Conservation (phyloP, 2,888 invertebrate genomes). For the Cheilosia impressa region DNA sequence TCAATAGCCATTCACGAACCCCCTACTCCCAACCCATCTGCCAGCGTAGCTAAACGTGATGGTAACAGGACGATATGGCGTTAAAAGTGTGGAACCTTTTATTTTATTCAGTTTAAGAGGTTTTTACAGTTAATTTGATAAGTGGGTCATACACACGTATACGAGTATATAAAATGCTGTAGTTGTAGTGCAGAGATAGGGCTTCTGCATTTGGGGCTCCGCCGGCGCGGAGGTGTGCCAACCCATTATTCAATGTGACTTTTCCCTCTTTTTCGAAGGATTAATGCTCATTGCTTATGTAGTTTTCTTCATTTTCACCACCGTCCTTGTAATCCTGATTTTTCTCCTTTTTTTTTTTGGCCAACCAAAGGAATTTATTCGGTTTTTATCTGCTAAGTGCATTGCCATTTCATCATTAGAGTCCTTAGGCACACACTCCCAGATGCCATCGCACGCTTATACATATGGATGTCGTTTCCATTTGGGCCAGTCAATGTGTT, state of each 20-base stretch:
- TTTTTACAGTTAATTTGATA: slow-evolving; percentile 70
- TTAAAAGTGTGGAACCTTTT: slow-evolving; percentile 61
- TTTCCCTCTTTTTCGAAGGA: slow-evolving; percentile 25
- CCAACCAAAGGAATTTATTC: slow-evolving; percentile 59
- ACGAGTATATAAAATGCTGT: neutral
- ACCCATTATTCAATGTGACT: slow-evolving; percentile 52
- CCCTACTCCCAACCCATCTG: neutral
- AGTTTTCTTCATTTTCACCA: slow-evolving; percentile 10
- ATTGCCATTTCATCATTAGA: slow-evolving; percentile 72
- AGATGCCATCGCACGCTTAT: slow-evolving; percentile 21
- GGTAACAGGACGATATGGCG: slow-evolving; percentile 41
- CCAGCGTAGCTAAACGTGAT: slow-evolving; percentile 38
- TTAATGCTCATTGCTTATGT: slow-evolving; percentile 46
- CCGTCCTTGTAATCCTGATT: slow-evolving; percentile 27
- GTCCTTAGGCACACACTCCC: slow-evolving; percentile 44
- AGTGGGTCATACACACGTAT: slow-evolving; percentile 66
- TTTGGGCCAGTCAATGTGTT: slow-evolving; percentile 23
- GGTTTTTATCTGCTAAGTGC: slow-evolving; percentile 70
- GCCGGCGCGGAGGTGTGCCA: slow-evolving; percentile 23
- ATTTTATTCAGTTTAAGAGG: slow-evolving; percentile 63
- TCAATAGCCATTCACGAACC: neutral
- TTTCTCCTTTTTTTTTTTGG: too few relatives aligned
- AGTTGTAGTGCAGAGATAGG: neutral
- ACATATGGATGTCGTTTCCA: slow-evolving; percentile 48
- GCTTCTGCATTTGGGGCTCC: neutral